Conservation (phyloP, 2,888 invertebrate genomes). For the Abrostola tripartita region DNA sequence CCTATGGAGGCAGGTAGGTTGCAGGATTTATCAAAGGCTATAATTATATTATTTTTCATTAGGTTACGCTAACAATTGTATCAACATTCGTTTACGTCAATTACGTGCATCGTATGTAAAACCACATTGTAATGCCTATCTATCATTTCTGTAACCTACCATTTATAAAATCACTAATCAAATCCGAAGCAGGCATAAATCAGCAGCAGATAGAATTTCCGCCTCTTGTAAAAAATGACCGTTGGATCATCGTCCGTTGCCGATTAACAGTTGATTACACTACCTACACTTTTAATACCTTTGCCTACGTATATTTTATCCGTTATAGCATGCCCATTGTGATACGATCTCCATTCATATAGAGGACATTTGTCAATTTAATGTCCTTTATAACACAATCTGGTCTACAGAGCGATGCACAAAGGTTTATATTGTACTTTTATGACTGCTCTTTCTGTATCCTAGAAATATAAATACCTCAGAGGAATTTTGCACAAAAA, state of each 20-base stretch:
- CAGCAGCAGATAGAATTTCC: conserved; percentile 73
- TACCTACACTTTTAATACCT: conserved; percentile 22
- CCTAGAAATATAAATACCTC: conserved; percentile 15
- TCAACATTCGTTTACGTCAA: no score
- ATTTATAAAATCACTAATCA: conserved; percentile 6
- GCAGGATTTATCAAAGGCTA: no score
- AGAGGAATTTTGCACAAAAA: conserved; percentile 18
- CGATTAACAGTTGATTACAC: conserved; percentile 52
- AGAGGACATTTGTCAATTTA: conserved; percentile 40
- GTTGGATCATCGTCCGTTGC: conserved; percentile 67
- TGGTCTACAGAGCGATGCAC: conserved; percentile 35
- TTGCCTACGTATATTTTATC: conserved; percentile 21
- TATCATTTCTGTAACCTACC: no score
- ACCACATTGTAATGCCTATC: no score
- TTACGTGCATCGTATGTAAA: no score
- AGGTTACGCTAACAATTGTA: no score
- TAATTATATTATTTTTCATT: no score
- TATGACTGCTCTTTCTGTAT: conserved; percentile 33
- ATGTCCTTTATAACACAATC: conserved; percentile 41
- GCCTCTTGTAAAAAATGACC: conserved; percentile 70
- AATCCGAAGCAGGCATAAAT: conserved; percentile 52
- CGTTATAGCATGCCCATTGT: conserved; percentile 25
- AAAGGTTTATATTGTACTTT: conserved; percentile 45
- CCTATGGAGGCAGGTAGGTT: no score
- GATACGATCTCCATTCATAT: conserved; percentile 12